A percentile compares a stretch with the other conserved stretches of the same genome.
phyloP scores from a whole-genome alignment of 2,113 vertebrate species.

The Embiotoca jacksoni region DNA sequence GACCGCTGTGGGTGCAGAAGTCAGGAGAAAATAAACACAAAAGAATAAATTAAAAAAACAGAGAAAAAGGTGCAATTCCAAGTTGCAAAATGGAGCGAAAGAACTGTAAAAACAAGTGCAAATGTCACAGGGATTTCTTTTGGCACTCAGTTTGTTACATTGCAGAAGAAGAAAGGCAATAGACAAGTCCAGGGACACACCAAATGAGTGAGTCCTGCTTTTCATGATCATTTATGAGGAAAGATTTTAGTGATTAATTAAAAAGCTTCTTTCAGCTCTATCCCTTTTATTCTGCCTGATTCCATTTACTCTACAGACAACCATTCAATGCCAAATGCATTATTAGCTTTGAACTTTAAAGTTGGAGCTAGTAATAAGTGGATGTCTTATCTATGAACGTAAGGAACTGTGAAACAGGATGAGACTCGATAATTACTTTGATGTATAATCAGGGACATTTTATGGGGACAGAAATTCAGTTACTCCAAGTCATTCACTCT shows the following conservation, averaged over 20 bases:
- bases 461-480: conserved; percentile 45
- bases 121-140: conserved; percentile 30
- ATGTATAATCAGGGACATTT: conserved; percentile 68
- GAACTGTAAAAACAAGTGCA: neutral
- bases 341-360: conserved; percentile 71
- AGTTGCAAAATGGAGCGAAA: conserved; percentile 28
- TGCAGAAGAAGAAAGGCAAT: conserved; percentile 11
- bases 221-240: conserved; percentile 34
- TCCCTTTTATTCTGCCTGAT: conserved; percentile 49
- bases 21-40: neutral
- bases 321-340: conserved; percentile 54
- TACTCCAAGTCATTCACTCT: conserved; percentile 48
- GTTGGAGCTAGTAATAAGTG: conserved; percentile 53
- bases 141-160: conserved; percentile 42
- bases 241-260: conserved; percentile 49
- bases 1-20: conserved; percentile 86
- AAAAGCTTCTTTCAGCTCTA: conserved; percentile 59
- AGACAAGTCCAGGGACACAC: conserved; percentile 30
- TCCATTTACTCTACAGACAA: conserved; percentile 48
- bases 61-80: neutral
- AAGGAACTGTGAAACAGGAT: conserved; percentile 45
- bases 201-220: conserved; percentile 38
- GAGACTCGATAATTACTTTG: conserved; percentile 63
- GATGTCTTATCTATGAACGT: conserved; percentile 62
- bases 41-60: neutral